Percentiles rank a stretch among this genome's conserved stretches.
phyloP scores from a whole-genome alignment of 35 echinoderm and acorn worm genomes.

The Eucidaris tribuloides region DNA sequence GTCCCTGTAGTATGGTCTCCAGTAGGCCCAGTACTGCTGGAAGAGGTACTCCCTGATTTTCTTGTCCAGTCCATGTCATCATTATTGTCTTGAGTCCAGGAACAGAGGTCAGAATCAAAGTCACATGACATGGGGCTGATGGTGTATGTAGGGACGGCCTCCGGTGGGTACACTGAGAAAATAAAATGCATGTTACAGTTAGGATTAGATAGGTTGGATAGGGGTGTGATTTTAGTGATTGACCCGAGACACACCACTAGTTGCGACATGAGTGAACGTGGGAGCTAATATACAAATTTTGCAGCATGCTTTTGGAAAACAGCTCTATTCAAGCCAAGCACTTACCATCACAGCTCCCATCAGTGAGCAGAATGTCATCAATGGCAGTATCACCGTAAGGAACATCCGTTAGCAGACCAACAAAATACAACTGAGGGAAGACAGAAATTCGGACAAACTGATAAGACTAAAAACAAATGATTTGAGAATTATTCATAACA shows the following conservation, averaged over 20 bases:
- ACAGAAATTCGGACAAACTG: background rate
- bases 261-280: background rate
- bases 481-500: no score
- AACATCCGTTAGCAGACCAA: background rate
- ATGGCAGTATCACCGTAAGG: background rate
- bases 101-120: conserved; percentile 11
- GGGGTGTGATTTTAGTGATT: background rate
- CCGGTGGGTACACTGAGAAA: background rate
- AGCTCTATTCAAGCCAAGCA: background rate
- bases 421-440: background rate
- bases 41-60: background rate
- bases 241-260: background rate
- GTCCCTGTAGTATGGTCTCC: conserved; percentile 9
- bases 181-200: background rate
- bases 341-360: conserved; percentile 11
- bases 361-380: background rate
- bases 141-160: background rate
- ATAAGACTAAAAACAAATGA: no score
- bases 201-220: background rate
- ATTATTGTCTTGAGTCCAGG: background rate
- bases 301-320: background rate
- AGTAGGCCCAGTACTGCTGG: background rate
- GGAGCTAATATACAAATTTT: background rate
- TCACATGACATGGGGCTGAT: background rate
- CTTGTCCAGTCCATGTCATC: conserved; percentile 34